Evolutionary conservation across 2,113 vertebrate genomes (phyloP).

Genomic region (Cheirogaleus medius): DNA sequence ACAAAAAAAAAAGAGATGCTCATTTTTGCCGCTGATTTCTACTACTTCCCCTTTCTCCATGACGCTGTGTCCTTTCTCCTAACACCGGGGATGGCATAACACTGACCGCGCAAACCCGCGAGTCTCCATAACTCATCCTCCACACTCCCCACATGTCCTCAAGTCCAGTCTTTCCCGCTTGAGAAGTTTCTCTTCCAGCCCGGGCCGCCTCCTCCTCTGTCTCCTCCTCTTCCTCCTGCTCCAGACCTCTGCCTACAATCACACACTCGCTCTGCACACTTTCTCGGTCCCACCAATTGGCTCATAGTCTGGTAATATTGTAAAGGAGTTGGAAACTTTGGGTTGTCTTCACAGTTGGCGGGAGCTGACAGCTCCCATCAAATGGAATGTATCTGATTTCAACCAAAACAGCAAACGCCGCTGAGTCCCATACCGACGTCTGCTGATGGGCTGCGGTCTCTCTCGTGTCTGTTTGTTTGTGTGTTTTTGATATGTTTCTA

Average conservation of each 20-base stretch:
- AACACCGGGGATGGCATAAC: constrained; percentile 84
- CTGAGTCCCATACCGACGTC: constrained; percentile 31
- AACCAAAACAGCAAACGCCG: constrained; percentile 3
- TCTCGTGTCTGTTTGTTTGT: background rate
- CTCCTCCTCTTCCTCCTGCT: background rate
- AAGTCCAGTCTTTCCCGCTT: constrained; percentile 56
- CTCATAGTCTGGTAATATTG: constrained; percentile 77
- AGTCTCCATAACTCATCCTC: constrained; percentile 79
- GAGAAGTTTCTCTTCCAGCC: constrained; percentile 41
- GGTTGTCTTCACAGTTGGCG: constrained; percentile 86
- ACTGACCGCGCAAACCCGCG: constrained; percentile 77
- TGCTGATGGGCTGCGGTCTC: background rate
- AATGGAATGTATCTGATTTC: constrained; percentile 41
- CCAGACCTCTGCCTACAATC: constrained; percentile 64
- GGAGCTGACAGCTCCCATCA: constrained; percentile 60
- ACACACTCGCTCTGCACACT: constrained; percentile 76
- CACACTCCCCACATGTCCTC: constrained; percentile 66
- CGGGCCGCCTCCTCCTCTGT: constrained; percentile 23
- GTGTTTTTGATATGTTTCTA: constrained; percentile 75
- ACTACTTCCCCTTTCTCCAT: constrained; percentile 62
- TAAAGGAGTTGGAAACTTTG: constrained; percentile 75
- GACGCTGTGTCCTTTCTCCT: constrained; percentile 70
- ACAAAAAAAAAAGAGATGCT: constrained; percentile 80
- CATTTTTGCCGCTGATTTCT: constrained; percentile 78
- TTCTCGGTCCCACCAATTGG: constrained; percentile 80